A percentile compares a stretch with the other conserved stretches of the same genome.
These are phyloP conservation scores for Noctua fimbriata DNA, from an alignment of 2,888 invertebrate genomes.

Conservation along the genomic window DNA sequence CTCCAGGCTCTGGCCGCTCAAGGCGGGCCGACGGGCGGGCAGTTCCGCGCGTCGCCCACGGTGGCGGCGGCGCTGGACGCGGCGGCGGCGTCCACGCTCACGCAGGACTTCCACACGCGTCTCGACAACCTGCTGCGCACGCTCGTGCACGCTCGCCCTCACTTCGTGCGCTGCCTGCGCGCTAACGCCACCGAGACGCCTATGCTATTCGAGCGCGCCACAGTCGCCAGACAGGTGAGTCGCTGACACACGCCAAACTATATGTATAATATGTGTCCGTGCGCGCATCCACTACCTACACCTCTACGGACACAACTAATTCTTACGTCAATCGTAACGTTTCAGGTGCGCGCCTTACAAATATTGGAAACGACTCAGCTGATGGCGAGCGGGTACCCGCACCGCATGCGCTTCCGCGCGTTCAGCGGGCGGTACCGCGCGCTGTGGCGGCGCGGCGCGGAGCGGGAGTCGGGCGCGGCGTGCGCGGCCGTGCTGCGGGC, in stretches of 20 bases:
- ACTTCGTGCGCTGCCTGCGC: constrained; percentile 98
- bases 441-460: constrained; percentile 94
- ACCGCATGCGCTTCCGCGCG: constrained; percentile 98
- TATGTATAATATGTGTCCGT: no score
- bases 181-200: constrained; percentile 95
- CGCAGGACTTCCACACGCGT: constrained; percentile 98
- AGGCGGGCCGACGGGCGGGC: constrained; percentile 87
- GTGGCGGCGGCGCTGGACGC: constrained; percentile 94
- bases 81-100: constrained; percentile 96
- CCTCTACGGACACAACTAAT: background rate
- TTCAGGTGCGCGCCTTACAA: constrained; percentile 94
- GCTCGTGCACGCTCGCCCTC: constrained; percentile 97
- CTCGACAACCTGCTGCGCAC: constrained; percentile 97
- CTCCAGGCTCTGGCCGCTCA: constrained; percentile 89
- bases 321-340: background rate
- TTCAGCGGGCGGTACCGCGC: constrained; percentile 96
- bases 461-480: constrained; percentile 91
- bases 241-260: constrained; percentile 53
- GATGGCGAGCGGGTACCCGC: constrained; percentile 98
- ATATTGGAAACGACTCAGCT: constrained; percentile 98
- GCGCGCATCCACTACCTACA: background rate
- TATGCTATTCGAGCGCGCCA: constrained; percentile 95
- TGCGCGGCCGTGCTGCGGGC: constrained; percentile 93
- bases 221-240: constrained; percentile 95
- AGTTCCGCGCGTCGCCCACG: constrained; percentile 97